These are phyloP conservation scores for Anhinga rufa DNA, from an alignment of 2,113 vertebrate genomes.

Conservation along the genomic window DNA sequence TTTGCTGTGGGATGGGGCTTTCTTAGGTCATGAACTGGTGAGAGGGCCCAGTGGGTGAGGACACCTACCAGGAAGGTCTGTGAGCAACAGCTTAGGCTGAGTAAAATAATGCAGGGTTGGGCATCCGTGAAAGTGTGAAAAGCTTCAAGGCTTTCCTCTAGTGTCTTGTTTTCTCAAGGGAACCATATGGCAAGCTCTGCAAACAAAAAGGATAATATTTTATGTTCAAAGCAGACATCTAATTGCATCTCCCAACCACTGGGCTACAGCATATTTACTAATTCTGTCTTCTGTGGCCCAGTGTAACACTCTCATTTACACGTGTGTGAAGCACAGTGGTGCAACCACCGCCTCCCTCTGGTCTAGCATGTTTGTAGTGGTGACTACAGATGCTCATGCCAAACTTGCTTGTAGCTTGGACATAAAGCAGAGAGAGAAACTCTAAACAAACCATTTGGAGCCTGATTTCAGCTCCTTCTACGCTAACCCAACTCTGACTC, in stretches of 20 bases:
- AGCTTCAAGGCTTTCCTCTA: background rate
- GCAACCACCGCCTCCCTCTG: background rate
- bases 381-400: background rate
- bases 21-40: background rate
- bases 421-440: background rate
- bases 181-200: background rate
- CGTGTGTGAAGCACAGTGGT: background rate
- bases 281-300: background rate
- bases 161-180: background rate
- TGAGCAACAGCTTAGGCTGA: background rate
- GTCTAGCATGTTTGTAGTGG: background rate
- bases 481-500: background rate
- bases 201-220: background rate
- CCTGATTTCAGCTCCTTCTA: background rate
- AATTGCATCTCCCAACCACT: background rate
- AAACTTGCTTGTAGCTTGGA: background rate
- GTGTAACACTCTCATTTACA: background rate
- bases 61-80: background rate
- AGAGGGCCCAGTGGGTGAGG: background rate
- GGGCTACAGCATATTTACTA: background rate
- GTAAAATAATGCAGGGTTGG: background rate
- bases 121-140: background rate
- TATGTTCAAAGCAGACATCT: conserved; percentile 4
- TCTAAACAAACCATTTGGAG: background rate
- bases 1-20: background rate